Base-by-base conservation (phyloP, 2,888 invertebrate species). In the Hydraecia micacea region DNA sequence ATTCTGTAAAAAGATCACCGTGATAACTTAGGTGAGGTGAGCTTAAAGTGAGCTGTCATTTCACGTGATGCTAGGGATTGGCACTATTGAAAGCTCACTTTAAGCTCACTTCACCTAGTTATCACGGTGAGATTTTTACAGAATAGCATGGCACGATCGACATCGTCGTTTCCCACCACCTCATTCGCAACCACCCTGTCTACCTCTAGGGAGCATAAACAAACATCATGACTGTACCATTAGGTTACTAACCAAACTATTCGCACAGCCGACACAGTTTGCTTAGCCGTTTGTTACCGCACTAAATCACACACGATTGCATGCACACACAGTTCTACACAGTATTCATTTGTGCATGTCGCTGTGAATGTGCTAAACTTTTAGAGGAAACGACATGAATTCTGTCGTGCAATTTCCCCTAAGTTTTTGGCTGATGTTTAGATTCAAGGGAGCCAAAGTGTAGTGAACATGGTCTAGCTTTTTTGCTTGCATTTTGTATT, bases 261-360 rank as follows among this genome's bases (percentile, higher is more conserved):
- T 83, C 70, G 73, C 63, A 70, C 71, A 84, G 66, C 58, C 81
- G 81, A 81, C 77, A 83, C 79, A 86, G 80, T 88, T 83, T 80
- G 83, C 71, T 32, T 74, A 75, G 77, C 68, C 75, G 77, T 86
- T 85, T 49, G 82, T 79, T 74, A 81, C 85, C 63, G 58, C 69
- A 87, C 75, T 88, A 88, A 88, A 88, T 89, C 89, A 88, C 81
- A 55, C 63, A 76, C 79, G 70, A 82, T 85, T 86, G 84, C 85
- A 76, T 73, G 42, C 80, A 60, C 70, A 79, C 62, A 81, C 73
- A 70, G 66, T 78, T 52, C 62, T 80, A 81, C 63, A 28, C 42
- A 65, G 74, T 49, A 71, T 67, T 71, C 63, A 69, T 69, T 60
- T 52, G 65, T 58, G 46, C 36, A 83, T 86, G 86, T 83, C 55